Conservation (phyloP, 2,888 invertebrate species). For the Lapara coniferarum region DNA sequence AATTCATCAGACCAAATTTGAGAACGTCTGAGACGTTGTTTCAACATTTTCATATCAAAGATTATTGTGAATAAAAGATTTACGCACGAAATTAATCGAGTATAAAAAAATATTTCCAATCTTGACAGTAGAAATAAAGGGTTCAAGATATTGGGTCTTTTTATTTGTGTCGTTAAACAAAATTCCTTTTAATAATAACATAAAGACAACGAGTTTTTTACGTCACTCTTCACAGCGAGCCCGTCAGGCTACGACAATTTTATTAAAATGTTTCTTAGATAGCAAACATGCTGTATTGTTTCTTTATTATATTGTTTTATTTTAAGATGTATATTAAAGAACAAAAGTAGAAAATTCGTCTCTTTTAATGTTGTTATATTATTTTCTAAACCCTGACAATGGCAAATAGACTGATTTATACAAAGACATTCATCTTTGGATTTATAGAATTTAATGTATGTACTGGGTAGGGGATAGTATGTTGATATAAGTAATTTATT, state of each 20-base stretch:
- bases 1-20: too few relatives aligned
- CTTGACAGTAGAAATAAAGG: background rate
- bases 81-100: background rate
- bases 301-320: slow-evolving; percentile 13
- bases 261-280: slow-evolving; percentile 34
- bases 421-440: too few relatives aligned
- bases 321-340: background rate
- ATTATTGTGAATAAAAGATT: background rate
- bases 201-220: slow-evolving; percentile 37
- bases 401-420: too few relatives aligned
- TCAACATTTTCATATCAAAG: too few relatives aligned
- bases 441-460: too few relatives aligned
- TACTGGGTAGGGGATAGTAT: too few relatives aligned
- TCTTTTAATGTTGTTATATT: background rate
- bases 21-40: too few relatives aligned
- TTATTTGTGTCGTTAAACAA: slow-evolving; percentile 28
- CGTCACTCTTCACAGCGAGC: slow-evolving; percentile 35
- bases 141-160: slow-evolving; percentile 16
- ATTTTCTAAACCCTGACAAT: background rate
- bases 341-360: background rate
- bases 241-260: slow-evolving; percentile 33
- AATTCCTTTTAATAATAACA: slow-evolving; percentile 33
- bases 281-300: slow-evolving; percentile 23
- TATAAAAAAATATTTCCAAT: background rate
- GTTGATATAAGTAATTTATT: too few relatives aligned